Evolutionary conservation across 2,797 vertebrate genomes (phyloP), one percentile per base, ranked within the genome.

Genomic region (Xenops minutus): DNA sequence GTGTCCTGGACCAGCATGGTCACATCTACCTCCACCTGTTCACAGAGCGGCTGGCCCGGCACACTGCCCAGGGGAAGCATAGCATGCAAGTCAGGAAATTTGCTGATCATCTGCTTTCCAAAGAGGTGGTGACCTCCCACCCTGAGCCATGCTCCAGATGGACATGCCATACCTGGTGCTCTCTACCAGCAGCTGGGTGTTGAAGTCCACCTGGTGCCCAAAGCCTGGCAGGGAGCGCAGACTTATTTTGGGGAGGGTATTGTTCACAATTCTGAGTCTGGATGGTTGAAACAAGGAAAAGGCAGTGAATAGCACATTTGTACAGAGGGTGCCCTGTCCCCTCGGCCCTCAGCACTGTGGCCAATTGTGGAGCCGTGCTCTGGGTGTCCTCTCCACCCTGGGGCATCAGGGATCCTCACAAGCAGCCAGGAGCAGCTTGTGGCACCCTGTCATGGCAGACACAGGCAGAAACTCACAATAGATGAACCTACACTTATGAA

Each of bases 251-350:
- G 97, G 98, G 49, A 98, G 93, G 0, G 92, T 96, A 55, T 98
- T 92, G 49, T 98, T 97, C 55, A 97, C 44, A 9, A 98, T 96
- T 82, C 93, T 97, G 49, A 90, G 43, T 41, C 98, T 98, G 94
- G n/a, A 8, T 20, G 63, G 68, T 48, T 20, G 54, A 41, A 75
- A 69, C 7, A 32, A 56, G 54, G 51, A 34, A 46, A 71, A 64
- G 20, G 12, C 19, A 26, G 37, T 39, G 36, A 85, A 14, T 1
- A 44, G n/a, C 37, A 18, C 6, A 1, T 27, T 14, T 11, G 29
- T 7, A 19, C 19, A 30, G 27, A 0, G 1, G 15, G 8, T 34
- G 43, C 24, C 39, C 49, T 17, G 15, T n/a, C 41, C 59, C 37
- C 71, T 58, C 43, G 19, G 26, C 17, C 43, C 16, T 39, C 54